phyloP scores from a whole-genome alignment of 2,888 invertebrate species.

The Sicus ferrugineus region DNA sequence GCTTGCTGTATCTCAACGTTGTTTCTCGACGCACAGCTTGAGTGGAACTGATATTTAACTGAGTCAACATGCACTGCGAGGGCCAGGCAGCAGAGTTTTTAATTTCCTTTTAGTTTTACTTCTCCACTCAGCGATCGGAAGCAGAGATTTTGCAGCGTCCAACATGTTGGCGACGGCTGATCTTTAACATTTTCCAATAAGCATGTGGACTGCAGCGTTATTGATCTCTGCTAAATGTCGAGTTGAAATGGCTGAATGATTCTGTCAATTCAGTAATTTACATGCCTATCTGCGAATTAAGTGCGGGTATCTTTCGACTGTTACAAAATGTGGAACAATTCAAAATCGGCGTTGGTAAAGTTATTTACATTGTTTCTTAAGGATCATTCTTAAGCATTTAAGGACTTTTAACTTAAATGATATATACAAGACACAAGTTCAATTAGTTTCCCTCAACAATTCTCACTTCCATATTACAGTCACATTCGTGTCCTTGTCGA shows the following conservation, averaged over 20 bases:
- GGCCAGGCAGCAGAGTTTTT: background rate
- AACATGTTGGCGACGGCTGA: constrained; percentile 21
- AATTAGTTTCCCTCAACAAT: background rate
- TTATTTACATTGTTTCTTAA: background rate
- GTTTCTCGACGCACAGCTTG: constrained; percentile 22
- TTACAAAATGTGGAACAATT: too few species aligned
- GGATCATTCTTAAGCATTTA: background rate
- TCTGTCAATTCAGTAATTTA: background rate
- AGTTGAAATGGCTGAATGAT: background rate
- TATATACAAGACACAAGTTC: background rate
- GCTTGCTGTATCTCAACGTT: background rate
- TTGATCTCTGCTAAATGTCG: background rate
- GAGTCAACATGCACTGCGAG: background rate
- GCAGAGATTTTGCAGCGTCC: background rate
- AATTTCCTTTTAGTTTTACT: background rate
- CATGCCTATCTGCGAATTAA: too few species aligned
- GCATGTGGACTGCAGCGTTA: background rate
- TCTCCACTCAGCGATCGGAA: constrained; percentile 2
- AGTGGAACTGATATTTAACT: constrained; percentile 16
- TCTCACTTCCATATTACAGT: constrained; percentile 81
- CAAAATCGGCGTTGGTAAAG: background rate
- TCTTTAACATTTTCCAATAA: background rate
- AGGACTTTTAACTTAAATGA: constrained; percentile 2
- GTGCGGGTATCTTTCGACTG: too few species aligned
- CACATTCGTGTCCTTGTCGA: constrained; percentile 84